Evolutionary conservation across 2,888 invertebrate genomes (phyloP), one percentile per base, ranked within the genome.

Genomic region (Andrena trimmerana): DNA sequence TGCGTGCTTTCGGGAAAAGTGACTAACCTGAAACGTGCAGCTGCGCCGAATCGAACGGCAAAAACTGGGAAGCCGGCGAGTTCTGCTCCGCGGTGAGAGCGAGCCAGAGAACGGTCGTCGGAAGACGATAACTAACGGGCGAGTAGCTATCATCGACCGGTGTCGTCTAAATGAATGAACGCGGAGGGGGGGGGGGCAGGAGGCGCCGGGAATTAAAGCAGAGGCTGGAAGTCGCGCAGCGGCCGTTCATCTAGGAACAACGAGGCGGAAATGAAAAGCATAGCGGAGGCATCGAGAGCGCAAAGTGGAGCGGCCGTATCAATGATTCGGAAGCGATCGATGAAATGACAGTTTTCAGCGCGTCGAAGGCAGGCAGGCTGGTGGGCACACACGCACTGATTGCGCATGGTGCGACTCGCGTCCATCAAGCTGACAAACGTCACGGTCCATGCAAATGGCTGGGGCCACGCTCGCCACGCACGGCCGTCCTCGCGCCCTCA

Each of bases 401-500:
- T 78, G 79, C 80, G 80, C 78, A 71, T 16, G 27, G 31, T 48
- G 70, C 48, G 67, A 78, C 54, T 80, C 80, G 76, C 78, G 78
- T 80, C 80, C 78, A 60, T 80, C 80, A 78, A 78, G 20, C 60
- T 80, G 80, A 78, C 80, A 78, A 80, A 78, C 80, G 67, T 80
- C 80, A 71, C 66, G 60, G 27, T 20, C 71, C 42, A 78, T 81
- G 78, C 57, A 79, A 80, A 80, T 80, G 69, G 74, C 68, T 48
- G 57, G 59, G 42, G 63, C 59, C 20, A 20, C 48, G 67, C 65
- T 42, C 65, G 20, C n/a, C 7, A 54, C 4, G 52, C 42, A 42
- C 60, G 71, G 59, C 16, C 42, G 42, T 24, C 27, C 60, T 50
- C 33, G 3, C 24, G 24, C 24, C 42, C 16, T 42, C 42, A 13